phyloP scores from a whole-genome alignment of 2,888 invertebrate species.

The Tanaodytes sp. region DNA sequence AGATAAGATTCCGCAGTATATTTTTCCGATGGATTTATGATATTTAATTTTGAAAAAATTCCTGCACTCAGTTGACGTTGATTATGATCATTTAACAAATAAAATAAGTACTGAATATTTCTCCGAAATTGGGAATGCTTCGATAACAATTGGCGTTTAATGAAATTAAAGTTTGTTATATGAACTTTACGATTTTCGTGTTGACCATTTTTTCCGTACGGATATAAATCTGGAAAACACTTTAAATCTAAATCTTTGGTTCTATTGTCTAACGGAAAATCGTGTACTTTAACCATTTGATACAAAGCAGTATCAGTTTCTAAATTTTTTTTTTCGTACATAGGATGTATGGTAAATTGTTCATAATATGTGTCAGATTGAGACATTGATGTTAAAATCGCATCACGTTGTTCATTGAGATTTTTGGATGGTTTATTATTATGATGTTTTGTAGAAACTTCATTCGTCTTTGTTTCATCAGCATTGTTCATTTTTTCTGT shows the following conservation, averaged over 20 bases:
- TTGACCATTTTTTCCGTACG: conserved; percentile 15
- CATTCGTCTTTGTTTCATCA: too few species aligned
- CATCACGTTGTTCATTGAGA: too few species aligned
- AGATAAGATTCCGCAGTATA: conserved; percentile 16
- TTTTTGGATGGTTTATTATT: too few species aligned
- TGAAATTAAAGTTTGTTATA: background rate
- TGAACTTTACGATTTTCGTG: background rate
- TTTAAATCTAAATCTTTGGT: conserved; percentile 23
- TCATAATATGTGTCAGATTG: too few species aligned
- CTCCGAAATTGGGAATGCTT: conserved; percentile 54
- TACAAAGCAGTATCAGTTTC: background rate
- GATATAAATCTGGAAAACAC: conserved; percentile 41
- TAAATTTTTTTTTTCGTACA: background rate
- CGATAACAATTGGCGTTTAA: conserved; percentile 26
- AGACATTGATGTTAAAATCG: too few species aligned
- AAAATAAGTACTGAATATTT: conserved; percentile 58
- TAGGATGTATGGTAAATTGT: conserved; percentile 2
- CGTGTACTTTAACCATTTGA: conserved; percentile 39
- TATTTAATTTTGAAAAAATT: conserved; percentile 53
- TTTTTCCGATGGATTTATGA: conserved; percentile 40
- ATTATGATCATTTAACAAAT: conserved; percentile 55
- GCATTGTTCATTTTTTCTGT: too few species aligned
- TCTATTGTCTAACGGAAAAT: conserved; percentile 46
- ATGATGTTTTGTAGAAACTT: too few species aligned
- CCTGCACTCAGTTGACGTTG: conserved; percentile 53